These are phyloP conservation scores for Synanthedon tipuliformis DNA, from an alignment of 2,888 invertebrate species.

Conservation along the genomic window DNA sequence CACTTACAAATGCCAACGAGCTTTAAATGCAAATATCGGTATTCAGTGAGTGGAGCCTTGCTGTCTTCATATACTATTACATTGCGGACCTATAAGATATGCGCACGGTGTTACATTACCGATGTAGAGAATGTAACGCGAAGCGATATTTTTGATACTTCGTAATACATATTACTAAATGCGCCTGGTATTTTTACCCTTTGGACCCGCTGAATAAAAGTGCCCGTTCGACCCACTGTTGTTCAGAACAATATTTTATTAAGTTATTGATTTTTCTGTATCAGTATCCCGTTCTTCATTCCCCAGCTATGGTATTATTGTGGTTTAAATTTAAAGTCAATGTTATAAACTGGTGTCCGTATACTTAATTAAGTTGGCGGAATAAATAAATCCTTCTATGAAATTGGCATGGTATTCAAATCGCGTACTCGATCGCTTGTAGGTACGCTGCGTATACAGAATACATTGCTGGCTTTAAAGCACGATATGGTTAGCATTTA, in stretches of 20 bases:
- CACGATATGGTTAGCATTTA: slow-evolving; percentile 45
- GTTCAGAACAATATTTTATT: too few relatives aligned
- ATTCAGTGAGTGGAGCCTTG: slow-evolving; percentile 28
- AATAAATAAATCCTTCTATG: slow-evolving; percentile 7
- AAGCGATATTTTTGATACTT: too few relatives aligned
- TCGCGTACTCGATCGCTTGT: slow-evolving; percentile 47
- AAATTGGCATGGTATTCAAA: slow-evolving; percentile 30
- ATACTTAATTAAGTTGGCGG: slow-evolving; percentile 18
- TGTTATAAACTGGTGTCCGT: slow-evolving; percentile 18
- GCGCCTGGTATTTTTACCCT: too few relatives aligned
- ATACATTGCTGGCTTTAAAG: slow-evolving; percentile 41
- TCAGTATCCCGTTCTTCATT: slow-evolving; percentile 19
- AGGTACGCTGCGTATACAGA: slow-evolving; percentile 35
- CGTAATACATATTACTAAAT: too few relatives aligned
- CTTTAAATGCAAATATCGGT: slow-evolving; percentile 33
- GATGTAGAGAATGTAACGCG: too few relatives aligned
- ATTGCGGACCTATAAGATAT: slow-evolving; percentile 16
- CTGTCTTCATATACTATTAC: slow-evolving; percentile 31
- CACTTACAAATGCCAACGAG: slow-evolving; percentile 12
- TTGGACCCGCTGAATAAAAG: too few relatives aligned
- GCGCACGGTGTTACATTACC: too few relatives aligned
- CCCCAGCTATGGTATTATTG: too few relatives aligned
- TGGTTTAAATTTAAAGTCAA: not conserved
- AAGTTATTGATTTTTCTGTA: slow-evolving; percentile 12
- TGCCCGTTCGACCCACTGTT: too few relatives aligned